Base-by-base conservation (phyloP, 2,797 vertebrate genomes). In the Hydrocynus forskahlii region DNA sequence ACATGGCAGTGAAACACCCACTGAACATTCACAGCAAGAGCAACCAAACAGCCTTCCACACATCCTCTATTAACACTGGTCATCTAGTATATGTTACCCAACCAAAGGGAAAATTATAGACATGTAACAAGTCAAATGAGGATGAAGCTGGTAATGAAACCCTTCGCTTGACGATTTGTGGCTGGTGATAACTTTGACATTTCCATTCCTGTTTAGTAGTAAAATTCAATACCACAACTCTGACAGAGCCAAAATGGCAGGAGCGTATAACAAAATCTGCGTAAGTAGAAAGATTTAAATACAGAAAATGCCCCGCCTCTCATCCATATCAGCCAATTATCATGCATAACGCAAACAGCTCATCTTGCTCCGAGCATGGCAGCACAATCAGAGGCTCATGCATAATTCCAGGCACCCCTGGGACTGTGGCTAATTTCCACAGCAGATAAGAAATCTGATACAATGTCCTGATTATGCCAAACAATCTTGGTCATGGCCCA, bases 321-420 rank as follows among this genome's bases (percentile, higher is more conserved):
- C 17, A 50, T 59, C 54, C 81, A 63, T 52, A 69, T 79, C 71
- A 48, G 71, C 81, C 81, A 70, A 79, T 83, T 83, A 75, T 57
- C 76, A 83, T 75, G 55, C 76, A 70, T 79, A 79, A 83, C 75
- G 81, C 35, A 48, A 69, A 43, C 71, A 7, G 25, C 71, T 17
- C 21, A 60, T 62, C 63, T 79, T 63, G 81, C 74, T 79, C 59
- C 48, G 29, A 50, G 67, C 21, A 66, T 75, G 45, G 55, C 68
- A 60, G 23, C 62, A 75, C 76, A 57, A 85, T 85, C 71, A 74
- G 29, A 48, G 64, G 21, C 60, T 72, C 75, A 81, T 75, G 71
- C 70, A 70, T 86, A 72, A 83, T 83, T 76, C 71, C 54, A 48
- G 48, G 62, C 60, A 5, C 60, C 75, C 74, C 75, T 13, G 10